A percentile compares a stretch with the other conserved stretches of the same genome.
phyloP scores from a whole-genome alignment of 2,888 invertebrate genomes.

The Andrena dorsata region DNA sequence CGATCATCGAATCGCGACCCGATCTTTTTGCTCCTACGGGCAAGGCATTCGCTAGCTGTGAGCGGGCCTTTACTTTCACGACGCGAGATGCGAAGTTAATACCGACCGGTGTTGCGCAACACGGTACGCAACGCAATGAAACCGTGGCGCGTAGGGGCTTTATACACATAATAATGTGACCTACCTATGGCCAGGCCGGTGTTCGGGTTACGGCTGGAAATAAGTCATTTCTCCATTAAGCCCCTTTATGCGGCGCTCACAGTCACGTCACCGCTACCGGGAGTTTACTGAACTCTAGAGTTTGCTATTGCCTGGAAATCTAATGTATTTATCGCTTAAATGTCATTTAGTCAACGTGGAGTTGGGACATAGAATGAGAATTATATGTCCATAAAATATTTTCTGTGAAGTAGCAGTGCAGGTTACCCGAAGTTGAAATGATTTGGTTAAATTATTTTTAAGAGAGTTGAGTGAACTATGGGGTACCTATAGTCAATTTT shows the following conservation, averaged over 20 bases:
- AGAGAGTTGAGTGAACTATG: too few species aligned
- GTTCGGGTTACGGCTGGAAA: slow-evolving; percentile 74
- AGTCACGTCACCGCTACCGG: slow-evolving; percentile 45
- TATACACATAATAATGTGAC: slow-evolving; percentile 56
- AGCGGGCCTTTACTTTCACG: slow-evolving; percentile 59
- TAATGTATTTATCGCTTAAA: too few species aligned
- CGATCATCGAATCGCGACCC: neutral
- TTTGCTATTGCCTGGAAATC: slow-evolving; percentile 14
- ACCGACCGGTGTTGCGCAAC: slow-evolving; percentile 54
- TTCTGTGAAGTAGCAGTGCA: too few species aligned
- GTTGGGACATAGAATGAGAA: too few species aligned
- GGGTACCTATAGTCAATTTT: too few species aligned
- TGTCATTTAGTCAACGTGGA: too few species aligned
- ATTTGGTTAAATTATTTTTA: too few species aligned
- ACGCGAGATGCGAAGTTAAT: slow-evolving; percentile 53
- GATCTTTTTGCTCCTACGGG: neutral
- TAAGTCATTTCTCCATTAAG: slow-evolving; percentile 80
- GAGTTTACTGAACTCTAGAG: slow-evolving; percentile 52
- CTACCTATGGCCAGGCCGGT: slow-evolving; percentile 61
- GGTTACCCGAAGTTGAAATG: too few species aligned
- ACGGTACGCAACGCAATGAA: slow-evolving; percentile 59
- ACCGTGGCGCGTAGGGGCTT: slow-evolving; percentile 43
- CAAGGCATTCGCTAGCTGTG: slow-evolving; percentile 31
- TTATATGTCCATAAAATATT: too few species aligned
- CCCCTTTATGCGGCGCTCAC: slow-evolving; percentile 62